Base-by-base conservation (phyloP, 2,888 invertebrate genomes). In the Nomada hirtipes region DNA sequence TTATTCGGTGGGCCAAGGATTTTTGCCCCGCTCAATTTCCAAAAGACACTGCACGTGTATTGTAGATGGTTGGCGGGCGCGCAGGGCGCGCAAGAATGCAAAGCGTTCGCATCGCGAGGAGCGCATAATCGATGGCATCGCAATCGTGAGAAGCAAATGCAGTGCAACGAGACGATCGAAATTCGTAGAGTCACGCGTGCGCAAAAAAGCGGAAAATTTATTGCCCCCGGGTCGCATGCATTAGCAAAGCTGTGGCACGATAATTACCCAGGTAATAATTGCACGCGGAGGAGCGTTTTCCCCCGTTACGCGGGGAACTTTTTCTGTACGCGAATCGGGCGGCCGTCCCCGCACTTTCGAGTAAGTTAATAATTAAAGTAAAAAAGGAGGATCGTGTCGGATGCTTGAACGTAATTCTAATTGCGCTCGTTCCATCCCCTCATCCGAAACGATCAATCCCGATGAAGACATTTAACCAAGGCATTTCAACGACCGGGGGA, bases 401-500 rank as follows among this genome's bases (percentile, higher is more conserved):
- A 36, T 1, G 53, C 29, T 13, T 23, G n/a, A 57, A 36, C 15
- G 64, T 61, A 55, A 57, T 47, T 63, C 47, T 23, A 50, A 76
- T 70, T 23, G 15, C 52, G 15, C 20, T 20, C 42, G 42, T 26
- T 44, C 15, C 10, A 18, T 23, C 4, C 7, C 11, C 18, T 42
- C 15, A 11, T 13, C 4, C 36, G 2, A 20, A 18, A 0, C 47
- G 67, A 76, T 52, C 52, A 13, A 55, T 76, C 63, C 7, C 36
- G 9, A 61, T 47, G 70, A 55, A 76, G 53, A 76, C 69, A 29
- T 69, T 69, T 67, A n/a, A 26, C 68, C 1, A 15, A 36, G 15
- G 9, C 42, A 20, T 55, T 55, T 47, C 47, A 29, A 53, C 61
- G 29, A 47, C 57, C 13, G 2, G 13, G n/a, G 53, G 18, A 18